phyloP scores from a whole-genome alignment of 2,113 vertebrate genomes.

The Tetrax tetrax region DNA sequence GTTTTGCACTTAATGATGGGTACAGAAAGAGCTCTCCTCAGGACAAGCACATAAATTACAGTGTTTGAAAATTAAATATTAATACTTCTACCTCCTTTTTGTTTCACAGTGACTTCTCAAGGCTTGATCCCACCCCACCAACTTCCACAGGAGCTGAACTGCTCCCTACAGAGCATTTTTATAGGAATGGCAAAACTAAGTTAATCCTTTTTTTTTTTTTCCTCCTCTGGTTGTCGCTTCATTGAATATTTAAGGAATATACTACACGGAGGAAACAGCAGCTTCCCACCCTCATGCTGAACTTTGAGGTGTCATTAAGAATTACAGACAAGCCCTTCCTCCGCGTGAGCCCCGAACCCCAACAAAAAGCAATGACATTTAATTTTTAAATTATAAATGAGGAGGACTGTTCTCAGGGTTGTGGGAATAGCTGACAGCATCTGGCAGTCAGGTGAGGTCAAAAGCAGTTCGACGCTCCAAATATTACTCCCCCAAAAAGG shows the following conservation, averaged over 20 bases:
- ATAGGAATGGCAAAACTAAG: neutral
- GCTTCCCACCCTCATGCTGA: neutral
- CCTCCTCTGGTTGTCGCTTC: neutral
- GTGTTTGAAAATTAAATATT: neutral
- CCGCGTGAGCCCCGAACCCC: neutral
- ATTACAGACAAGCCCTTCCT: neutral
- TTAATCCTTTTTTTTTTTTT: neutral
- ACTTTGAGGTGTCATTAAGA: neutral
- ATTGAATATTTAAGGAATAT: neutral
- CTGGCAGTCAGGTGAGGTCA: constrained; percentile 44
- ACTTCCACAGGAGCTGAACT: neutral
- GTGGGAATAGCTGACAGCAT: neutral
- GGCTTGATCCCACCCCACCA: neutral
- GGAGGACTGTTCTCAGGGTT: neutral
- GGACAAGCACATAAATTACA: neutral
- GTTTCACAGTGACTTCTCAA: neutral
- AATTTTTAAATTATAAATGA: neutral
- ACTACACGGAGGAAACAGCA: neutral
- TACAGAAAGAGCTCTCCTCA: neutral
- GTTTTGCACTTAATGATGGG: neutral
- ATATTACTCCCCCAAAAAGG: neutral
- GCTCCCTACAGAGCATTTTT: neutral
- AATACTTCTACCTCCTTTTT: neutral
- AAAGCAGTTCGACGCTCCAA: neutral
- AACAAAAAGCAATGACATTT: neutral